Percentiles rank a stretch among this genome's conserved stretches.
Conservation (phyloP, 2,888 invertebrate species). For the Acutogordius australiensis region DNA sequence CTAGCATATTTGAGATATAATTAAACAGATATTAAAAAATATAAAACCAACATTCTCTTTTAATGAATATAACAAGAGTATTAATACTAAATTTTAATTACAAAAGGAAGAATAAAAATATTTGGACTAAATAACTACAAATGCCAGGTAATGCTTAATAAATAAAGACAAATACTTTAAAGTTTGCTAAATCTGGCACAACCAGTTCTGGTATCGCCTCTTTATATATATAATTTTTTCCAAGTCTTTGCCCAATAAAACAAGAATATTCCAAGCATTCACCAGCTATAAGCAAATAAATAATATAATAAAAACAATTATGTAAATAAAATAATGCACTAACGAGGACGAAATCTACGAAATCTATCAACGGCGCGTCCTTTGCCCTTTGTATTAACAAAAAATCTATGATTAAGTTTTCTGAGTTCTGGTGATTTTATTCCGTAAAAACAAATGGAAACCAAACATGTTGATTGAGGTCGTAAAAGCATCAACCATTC, state of each 20-base stretch:
- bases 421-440: too few species aligned
- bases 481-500: too few species aligned
- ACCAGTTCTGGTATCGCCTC: conserved; percentile 10
- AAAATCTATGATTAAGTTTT: too few species aligned
- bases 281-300: background rate
- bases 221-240: background rate
- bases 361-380: background rate
- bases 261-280: background rate
- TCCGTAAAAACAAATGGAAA: too few species aligned
- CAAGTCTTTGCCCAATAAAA: background rate
- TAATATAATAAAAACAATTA: background rate
- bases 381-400: conserved; percentile 3
- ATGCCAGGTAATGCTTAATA: background rate
- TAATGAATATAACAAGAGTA: too few species aligned
- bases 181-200: conserved; percentile 9
- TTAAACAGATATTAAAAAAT: too few species aligned
- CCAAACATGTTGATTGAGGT: too few species aligned
- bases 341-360: background rate
- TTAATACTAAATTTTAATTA: too few species aligned
- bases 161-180: background rate
- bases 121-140: too few species aligned
- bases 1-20: too few species aligned
- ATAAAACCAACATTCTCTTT: too few species aligned
- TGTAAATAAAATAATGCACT: background rate
- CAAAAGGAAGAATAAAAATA: too few species aligned